Evolutionary conservation across 2,113 vertebrate species (phyloP).

Genomic region (Peucedramus taeniatus): DNA sequence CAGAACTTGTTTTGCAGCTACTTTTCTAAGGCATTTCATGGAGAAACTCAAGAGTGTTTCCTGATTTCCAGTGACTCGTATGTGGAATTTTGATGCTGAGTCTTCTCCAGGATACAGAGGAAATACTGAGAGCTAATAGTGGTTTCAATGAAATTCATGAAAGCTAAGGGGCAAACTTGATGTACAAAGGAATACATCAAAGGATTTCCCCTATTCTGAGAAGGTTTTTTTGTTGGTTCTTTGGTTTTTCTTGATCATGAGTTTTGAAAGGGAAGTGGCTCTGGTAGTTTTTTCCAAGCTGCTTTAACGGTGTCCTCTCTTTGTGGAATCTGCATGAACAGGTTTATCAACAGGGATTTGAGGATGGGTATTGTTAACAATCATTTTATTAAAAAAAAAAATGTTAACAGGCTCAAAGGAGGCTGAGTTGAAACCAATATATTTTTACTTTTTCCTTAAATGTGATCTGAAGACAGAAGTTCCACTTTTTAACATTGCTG

Average conservation of each 20-base stretch:
- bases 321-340: background rate
- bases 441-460: background rate
- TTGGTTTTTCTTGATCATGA: background rate
- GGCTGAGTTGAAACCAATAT: background rate
- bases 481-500: background rate
- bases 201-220: background rate
- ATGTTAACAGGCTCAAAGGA: background rate
- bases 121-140: background rate
- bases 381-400: background rate
- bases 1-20: background rate
- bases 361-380: background rate
- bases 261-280: background rate
- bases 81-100: background rate
- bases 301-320: background rate
- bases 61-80: background rate
- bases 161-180: background rate
- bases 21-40: background rate
- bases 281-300: background rate
- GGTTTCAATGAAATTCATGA: constrained; percentile 2
- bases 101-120: background rate
- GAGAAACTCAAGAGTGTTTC: background rate
- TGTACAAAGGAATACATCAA: background rate
- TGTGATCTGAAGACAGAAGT: background rate
- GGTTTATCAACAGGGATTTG: background rate
- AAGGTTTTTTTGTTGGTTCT: background rate